Evolutionary conservation across 2,797 vertebrate species (phyloP).

Genomic region (Oophaga sylvatica): DNA sequence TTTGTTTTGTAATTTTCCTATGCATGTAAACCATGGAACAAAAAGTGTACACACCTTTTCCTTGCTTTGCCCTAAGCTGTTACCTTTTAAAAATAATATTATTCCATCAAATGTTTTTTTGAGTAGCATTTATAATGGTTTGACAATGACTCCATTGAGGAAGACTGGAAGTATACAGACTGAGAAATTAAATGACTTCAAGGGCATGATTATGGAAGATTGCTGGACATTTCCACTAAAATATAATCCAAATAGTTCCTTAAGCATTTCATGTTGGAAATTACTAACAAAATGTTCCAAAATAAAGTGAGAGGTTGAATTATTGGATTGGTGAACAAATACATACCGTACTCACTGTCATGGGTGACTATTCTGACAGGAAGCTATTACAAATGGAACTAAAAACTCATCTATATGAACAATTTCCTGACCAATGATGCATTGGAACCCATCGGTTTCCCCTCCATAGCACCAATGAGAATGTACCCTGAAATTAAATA

Average conservation of each 20-base stretch:
- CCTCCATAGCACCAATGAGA: background rate
- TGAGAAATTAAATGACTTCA: conserved; percentile 4
- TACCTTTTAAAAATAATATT: background rate
- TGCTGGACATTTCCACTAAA: conserved; percentile 12
- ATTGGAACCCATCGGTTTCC: background rate
- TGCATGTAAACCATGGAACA: too few species aligned
- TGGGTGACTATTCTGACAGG: conserved; percentile 6
- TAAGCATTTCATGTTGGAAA: conserved; percentile 22
- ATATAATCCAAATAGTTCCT: background rate
- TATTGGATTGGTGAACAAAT: background rate
- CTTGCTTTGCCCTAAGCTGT: background rate
- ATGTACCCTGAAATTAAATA: background rate
- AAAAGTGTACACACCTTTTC: too few species aligned
- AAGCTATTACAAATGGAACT: conserved; percentile 5
- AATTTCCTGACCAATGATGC: background rate
- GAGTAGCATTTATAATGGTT: background rate
- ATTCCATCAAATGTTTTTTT: background rate
- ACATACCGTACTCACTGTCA: background rate
- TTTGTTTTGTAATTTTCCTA: too few species aligned
- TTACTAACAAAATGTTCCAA: conserved; percentile 26
- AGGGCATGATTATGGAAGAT: conserved; percentile 37
- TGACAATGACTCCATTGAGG: conserved; percentile 33
- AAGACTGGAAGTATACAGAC: conserved; percentile 3
- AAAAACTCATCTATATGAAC: too few species aligned
- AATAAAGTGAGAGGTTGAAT: background rate